Base-by-base conservation (phyloP, 2,888 invertebrate species). In the Rotaria macrura region DNA sequence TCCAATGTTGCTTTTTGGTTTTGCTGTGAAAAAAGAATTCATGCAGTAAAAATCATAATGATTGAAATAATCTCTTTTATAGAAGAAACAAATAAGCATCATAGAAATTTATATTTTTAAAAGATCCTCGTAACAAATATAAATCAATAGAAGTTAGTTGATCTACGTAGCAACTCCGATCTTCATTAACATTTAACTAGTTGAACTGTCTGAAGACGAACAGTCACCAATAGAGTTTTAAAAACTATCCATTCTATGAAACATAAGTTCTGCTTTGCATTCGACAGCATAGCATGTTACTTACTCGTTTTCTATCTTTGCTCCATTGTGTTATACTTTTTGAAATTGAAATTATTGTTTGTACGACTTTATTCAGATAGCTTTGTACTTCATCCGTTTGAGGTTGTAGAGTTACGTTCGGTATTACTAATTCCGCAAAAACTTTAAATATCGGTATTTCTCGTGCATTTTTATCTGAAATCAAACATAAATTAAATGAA, bases 271-370 rank as follows among this genome's bases (percentile, higher is more conserved):
- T 9, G 23, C 5, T 20, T 23, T 52, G 1, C 23, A 52, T 52
- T 52, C 6, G 4, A 17, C 17, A 52, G 23, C 20, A 5, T n/a
- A n/a, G 5, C 4, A 52, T 52, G 3, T 23, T 25, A 79, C 34
- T 65, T 79, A 79, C 79, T 43, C 38, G 4, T 23, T 20, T 10
- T n/a, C 25, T 25, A n/a, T 79, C 79, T 43, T 95, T 94, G 17
- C 94, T 95, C 95, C 95, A 96, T 91, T 94, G 93, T 3, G 92
- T 92, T 5, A 95, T 93, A 85, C 93, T 93, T 88, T 94, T 94
- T 89, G 94, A 93, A 12, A 93, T 93, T 88, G 94, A 93, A 88
- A 95, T 92, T 87, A 95, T 92, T 89, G 93, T 93, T 88, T 93
- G 93, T 55, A 94, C 91, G 74, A 92, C 90, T 87, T 93, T 93